These are phyloP conservation scores for Taenioides sp. DNA, from an alignment of 2,797 vertebrate species.

Conservation along the genomic window DNA sequence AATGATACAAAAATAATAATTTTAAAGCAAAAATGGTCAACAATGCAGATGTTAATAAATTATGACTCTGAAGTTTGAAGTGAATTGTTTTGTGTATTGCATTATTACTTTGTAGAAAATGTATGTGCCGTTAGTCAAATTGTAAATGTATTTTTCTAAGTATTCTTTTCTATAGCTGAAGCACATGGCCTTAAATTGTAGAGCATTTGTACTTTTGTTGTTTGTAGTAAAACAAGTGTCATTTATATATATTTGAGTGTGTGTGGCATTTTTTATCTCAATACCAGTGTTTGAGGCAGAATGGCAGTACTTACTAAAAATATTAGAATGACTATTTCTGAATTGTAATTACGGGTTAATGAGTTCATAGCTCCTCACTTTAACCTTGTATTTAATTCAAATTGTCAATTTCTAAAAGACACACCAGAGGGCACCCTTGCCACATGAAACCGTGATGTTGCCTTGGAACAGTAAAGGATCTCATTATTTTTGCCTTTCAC, in stretches of 20 bases:
- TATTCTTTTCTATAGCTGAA: constrained; percentile 22
- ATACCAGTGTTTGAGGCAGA: not conserved
- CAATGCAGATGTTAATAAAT: constrained; percentile 21
- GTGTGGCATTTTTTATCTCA: not conserved
- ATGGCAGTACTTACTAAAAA: not conserved
- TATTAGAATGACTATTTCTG: not conserved
- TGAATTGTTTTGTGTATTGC: constrained; percentile 25
- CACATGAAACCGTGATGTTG: constrained; percentile 28
- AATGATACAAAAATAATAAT: not conserved
- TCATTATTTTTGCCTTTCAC: not conserved
- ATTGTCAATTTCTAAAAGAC: constrained; percentile 17
- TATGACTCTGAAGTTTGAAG: constrained; percentile 20
- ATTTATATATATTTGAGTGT: not conserved
- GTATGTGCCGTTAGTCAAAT: constrained; percentile 45
- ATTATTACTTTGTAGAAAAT: constrained; percentile 44
- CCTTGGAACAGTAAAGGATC: too few relatives aligned
- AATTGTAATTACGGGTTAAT: not conserved
- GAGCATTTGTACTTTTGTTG: constrained; percentile 59
- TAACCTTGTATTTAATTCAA: not conserved
- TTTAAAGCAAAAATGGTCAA: constrained; percentile 9
- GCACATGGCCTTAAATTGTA: constrained; percentile 30
- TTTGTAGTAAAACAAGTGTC: constrained; percentile 70
- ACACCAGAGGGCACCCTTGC: constrained; percentile 76
- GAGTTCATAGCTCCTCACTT: not conserved
- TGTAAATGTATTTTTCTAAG: constrained; percentile 51